A percentile compares a stretch with the other conserved stretches of the same genome.
Evolutionary conservation across 2,888 invertebrate genomes (phyloP).

Genomic region (Spialia ferax): DNA sequence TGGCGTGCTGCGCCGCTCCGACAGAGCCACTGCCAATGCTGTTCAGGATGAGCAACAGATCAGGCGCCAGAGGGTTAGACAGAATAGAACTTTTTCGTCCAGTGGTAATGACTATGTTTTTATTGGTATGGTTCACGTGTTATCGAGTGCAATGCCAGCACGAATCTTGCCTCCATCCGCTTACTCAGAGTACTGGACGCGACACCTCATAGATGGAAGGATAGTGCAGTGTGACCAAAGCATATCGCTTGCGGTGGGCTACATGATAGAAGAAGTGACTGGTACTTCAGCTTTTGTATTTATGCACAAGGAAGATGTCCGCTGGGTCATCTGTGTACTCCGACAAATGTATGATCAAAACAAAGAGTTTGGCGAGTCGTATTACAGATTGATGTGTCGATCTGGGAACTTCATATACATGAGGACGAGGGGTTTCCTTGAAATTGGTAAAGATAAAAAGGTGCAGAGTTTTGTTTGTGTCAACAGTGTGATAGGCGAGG

Average conservation of each 20-base stretch:
- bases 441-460: constrained; percentile 91
- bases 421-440: constrained; percentile 93
- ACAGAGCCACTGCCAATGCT: constrained; percentile 83
- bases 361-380: constrained; percentile 94
- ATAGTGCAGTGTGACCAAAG: constrained; percentile 97
- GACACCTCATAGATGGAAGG: constrained; percentile 95
- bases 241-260: constrained; percentile 95
- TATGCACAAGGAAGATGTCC: constrained; percentile 96
- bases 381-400: constrained; percentile 93
- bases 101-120: constrained; percentile 89
- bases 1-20: constrained; percentile 87
- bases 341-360: constrained; percentile 96
- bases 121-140: constrained; percentile 91
- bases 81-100: constrained; percentile 80
- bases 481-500: constrained; percentile 92
- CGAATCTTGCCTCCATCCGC: constrained; percentile 86
- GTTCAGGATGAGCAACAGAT: constrained; percentile 83
- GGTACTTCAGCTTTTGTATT: constrained; percentile 96
- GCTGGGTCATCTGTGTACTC: constrained; percentile 95
- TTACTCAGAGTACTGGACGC: constrained; percentile 95
- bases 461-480: constrained; percentile 96
- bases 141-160: constrained; percentile 86
- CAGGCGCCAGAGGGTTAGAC: constrained; percentile 81
- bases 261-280: constrained; percentile 95
- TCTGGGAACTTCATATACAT: constrained; percentile 95